Evolutionary conservation across 2,797 vertebrate species (phyloP).

Genomic region (Hipposideros larvatus): DNA sequence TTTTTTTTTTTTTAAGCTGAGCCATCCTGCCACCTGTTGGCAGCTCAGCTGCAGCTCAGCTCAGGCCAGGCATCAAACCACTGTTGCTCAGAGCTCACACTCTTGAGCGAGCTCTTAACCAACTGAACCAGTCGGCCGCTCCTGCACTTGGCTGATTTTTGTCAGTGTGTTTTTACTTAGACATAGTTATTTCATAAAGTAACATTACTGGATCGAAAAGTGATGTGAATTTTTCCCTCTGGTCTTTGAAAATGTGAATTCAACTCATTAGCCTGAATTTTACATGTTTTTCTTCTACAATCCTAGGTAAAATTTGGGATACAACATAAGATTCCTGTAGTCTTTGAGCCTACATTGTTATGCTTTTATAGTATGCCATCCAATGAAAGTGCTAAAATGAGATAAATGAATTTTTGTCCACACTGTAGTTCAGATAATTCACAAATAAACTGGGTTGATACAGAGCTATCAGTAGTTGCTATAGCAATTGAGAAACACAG

Average conservation of each 20-base stretch:
- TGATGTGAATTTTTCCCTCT: not conserved
- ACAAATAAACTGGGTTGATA: not conserved
- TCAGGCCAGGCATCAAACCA: too few relatives aligned
- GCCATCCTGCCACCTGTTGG: too few relatives aligned
- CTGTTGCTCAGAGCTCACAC: too few relatives aligned
- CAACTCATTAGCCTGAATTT: slow-evolving; percentile 26
- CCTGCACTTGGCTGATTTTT: not conserved
- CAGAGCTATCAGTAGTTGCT: not conserved
- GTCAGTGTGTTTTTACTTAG: slow-evolving; percentile 36
- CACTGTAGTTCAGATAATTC: slow-evolving; percentile 10
- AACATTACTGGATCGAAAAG: not conserved
- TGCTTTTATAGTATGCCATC: not conserved
- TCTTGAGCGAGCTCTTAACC: too few relatives aligned
- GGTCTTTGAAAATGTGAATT: slow-evolving; percentile 39
- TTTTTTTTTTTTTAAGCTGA: not conserved
- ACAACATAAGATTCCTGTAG: not conserved
- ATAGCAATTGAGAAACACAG: slow-evolving; percentile 13
- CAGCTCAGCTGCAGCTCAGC: too few relatives aligned
- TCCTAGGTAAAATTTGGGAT: slow-evolving; percentile 13
- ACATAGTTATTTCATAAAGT: slow-evolving; percentile 50
- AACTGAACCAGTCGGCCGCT: too few relatives aligned
- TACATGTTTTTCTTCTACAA: slow-evolving; percentile 15
- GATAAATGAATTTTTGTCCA: slow-evolving; percentile 46
- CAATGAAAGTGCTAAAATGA: slow-evolving; percentile 28
- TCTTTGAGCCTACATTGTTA: not conserved